Evolutionary conservation across 2,888 invertebrate species (phyloP).

Genomic region (Drosophila fungiperda): DNA sequence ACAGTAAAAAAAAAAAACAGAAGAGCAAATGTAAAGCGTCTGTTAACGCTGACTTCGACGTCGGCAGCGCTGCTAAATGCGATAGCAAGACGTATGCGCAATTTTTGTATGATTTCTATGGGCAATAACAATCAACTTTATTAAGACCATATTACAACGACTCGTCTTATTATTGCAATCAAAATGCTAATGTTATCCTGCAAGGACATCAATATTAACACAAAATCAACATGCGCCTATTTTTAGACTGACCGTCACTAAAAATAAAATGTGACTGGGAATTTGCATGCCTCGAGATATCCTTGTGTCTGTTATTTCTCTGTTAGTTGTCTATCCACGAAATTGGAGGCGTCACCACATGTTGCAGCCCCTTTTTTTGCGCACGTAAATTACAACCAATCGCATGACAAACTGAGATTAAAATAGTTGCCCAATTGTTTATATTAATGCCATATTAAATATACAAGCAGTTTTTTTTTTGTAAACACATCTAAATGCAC

Average conservation of each 20-base stretch:
- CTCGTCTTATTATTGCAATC: not conserved
- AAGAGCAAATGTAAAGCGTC: not conserved
- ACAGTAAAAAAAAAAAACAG: not conserved
- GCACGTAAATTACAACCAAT: not conserved
- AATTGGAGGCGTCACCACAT: not conserved
- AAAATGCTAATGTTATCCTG: not conserved
- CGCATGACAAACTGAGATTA: not conserved
- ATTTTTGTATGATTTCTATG: constrained; percentile 38
- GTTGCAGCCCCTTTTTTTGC: not conserved
- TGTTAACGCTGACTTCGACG: constrained; percentile 2
- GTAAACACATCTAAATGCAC: not conserved
- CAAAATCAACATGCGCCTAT: not conserved
- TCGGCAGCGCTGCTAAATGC: not conserved
- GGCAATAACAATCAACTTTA: not conserved
- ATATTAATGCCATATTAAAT: too few species aligned
- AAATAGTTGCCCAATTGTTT: not conserved
- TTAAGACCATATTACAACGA: not conserved
- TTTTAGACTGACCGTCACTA: too few species aligned
- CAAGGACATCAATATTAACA: not conserved
- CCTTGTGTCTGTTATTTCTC: not conserved
- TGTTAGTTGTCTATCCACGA: not conserved
- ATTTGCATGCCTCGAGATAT: not conserved
- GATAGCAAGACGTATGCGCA: constrained; percentile 58
- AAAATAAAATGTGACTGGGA: not conserved
- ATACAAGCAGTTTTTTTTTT: too few species aligned